Base-by-base conservation (phyloP, 2,113 vertebrate species). In the Canis aureus region DNA sequence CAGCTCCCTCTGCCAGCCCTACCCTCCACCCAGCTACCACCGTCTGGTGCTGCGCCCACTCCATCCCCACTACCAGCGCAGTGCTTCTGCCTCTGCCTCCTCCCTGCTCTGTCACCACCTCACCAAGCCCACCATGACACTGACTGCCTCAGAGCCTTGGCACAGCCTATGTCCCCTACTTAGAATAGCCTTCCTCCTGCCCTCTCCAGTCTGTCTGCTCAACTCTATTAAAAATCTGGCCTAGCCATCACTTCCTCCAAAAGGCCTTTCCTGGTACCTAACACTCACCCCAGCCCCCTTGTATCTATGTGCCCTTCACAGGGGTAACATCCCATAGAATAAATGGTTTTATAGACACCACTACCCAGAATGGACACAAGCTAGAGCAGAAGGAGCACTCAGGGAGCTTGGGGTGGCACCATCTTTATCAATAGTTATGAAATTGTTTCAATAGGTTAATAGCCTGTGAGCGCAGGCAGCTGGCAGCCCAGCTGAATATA, bases 401-500 rank as follows among this genome's bases (percentile, higher is more conserved):
- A 1, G 11, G 53, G 15, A 66, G 16, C 11, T 16, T 0, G 0
- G 89, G 67, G 25, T 1, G 0, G 51, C 69, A 49, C 66, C 78
- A 27, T 17, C 55, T 43, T 17, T 6, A 22, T 9, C 79, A 19
- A 43, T 29, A 74, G 32, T 23, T 4, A 57, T 6, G 22, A 71
- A 59, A 38, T 2, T 0, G 11, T 43, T 66, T 27, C 2, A 0
- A 1, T 0, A 2, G 29, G 49, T 10, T 64, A 9, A 12, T 43
- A 10, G 11, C 73, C n/a, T 35, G 5, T 0, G 11, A 12, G 10
- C 8, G 2, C 22, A 3, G 3, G 23, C 4, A 38, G 74, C 62
- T 13, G 2, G 64, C 49, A 8, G 53, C 43, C 64, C 1, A 0
- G n/a, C 29, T 13, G 0, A 38, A 12, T 0, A 5, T 8, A 1